Conservation (phyloP, 2,113 vertebrate species). For the Rhombomys opimus region DNA sequence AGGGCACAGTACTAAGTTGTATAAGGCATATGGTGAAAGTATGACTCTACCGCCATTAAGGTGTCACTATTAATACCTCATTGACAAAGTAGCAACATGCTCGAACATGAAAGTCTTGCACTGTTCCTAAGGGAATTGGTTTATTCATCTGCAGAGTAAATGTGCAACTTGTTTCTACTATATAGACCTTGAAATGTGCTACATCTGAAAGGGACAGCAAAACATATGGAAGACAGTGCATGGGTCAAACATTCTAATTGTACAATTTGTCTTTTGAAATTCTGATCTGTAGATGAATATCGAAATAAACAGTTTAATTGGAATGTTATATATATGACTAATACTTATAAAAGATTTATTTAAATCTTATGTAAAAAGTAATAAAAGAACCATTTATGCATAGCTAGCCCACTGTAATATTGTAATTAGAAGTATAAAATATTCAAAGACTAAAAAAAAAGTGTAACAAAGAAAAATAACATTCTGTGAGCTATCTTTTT, state of each 20-base stretch:
- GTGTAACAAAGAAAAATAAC: not conserved
- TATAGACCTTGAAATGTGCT: slow-evolving; percentile 87
- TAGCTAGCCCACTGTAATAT: not conserved
- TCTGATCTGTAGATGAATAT: slow-evolving; percentile 80
- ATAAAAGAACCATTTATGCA: not conserved
- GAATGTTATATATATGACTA: slow-evolving; percentile 75
- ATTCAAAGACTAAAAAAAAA: not conserved
- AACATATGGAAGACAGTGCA: slow-evolving; percentile 85
- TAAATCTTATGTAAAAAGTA: slow-evolving; percentile 68
- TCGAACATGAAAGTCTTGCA: slow-evolving; percentile 86
- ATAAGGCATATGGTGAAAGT: slow-evolving; percentile 84
- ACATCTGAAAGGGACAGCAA: slow-evolving; percentile 80
- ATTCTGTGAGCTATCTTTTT: not conserved
- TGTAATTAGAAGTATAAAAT: not conserved
- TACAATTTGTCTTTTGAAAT: slow-evolving; percentile 86
- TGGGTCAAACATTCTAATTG: slow-evolving; percentile 83
- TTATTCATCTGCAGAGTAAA: slow-evolving; percentile 83
- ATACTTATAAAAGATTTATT: slow-evolving; percentile 76
- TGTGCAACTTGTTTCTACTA: slow-evolving; percentile 86
- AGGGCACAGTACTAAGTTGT: slow-evolving; percentile 76
- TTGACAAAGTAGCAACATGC: slow-evolving; percentile 85
- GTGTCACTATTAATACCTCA: slow-evolving; percentile 85
- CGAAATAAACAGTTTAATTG: slow-evolving; percentile 78
- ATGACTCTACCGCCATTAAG: slow-evolving; percentile 82
- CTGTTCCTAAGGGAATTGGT: slow-evolving; percentile 84